phyloP scores from a whole-genome alignment of 1,140 invertebrate species.

The Sycobia sp. region DNA sequence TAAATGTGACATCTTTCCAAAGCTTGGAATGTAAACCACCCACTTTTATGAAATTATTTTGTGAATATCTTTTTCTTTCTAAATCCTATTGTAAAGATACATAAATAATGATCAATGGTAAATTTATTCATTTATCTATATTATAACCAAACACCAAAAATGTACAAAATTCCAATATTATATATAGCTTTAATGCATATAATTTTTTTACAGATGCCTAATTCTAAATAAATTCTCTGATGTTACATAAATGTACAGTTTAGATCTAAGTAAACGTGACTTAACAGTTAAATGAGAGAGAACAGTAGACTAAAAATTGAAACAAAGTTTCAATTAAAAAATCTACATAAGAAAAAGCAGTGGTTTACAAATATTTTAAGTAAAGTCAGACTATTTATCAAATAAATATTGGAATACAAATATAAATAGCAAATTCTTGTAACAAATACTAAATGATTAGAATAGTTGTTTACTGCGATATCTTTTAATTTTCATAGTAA shows the following conservation, averaged over 20 bases:
- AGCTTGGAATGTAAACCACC: constrained; percentile 47
- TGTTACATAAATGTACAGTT: constrained; percentile 45
- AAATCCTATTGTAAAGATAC: too few species aligned
- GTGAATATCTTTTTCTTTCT: too few species aligned
- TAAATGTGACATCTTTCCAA: constrained; percentile 42
- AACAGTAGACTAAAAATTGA: constrained; percentile 1
- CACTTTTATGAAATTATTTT: constrained; percentile 36
- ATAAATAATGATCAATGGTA: too few species aligned
- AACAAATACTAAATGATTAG: too few species aligned
- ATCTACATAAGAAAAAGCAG: constrained; percentile 25
- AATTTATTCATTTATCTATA: neutral
- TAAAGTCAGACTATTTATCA: neutral
- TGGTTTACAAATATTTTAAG: constrained; percentile 9
- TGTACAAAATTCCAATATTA: constrained; percentile 48
- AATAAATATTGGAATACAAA: too few species aligned
- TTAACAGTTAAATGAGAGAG: neutral
- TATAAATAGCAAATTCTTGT: too few species aligned
- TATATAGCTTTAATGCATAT: constrained; percentile 40
- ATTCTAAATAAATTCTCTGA: constrained; percentile 39
- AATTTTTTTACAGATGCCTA: constrained; percentile 46
- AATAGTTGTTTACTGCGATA: too few species aligned
- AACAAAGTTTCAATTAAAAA: constrained; percentile 2
- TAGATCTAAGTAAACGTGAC: constrained; percentile 31
- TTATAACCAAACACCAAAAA: constrained; percentile 25
- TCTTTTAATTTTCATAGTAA: too few species aligned